These are phyloP conservation scores for Hemicentrotus pulcherrimus DNA, from an alignment of 35 echinoderm and acorn worm genomes.

Conservation along the genomic window DNA sequence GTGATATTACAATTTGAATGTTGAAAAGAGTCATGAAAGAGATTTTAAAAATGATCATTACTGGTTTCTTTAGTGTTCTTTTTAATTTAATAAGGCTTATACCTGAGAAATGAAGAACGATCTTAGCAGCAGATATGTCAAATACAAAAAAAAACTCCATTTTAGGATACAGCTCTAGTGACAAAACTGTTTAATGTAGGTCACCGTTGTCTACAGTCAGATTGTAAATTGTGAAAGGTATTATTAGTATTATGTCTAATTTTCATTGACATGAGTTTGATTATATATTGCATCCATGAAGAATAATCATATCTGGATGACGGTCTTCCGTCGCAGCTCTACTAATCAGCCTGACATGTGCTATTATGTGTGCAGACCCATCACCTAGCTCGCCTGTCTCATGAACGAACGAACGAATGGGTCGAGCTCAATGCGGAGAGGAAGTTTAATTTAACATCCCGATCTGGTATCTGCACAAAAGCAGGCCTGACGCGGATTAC, in stretches of 20 bases:
- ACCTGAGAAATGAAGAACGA: not conserved
- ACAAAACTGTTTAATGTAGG: not conserved
- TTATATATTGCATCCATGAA: not conserved
- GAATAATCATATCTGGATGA: not conserved
- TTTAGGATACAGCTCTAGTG: not conserved
- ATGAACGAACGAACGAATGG: not conserved
- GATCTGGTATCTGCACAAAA: slow-evolving; percentile 22
- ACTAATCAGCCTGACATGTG: slow-evolving; percentile 33
- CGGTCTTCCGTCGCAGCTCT: not conserved
- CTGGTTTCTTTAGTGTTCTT: too few species aligned
- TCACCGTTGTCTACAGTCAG: not conserved
- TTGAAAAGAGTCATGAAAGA: too few species aligned
- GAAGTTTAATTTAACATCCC: slow-evolving; percentile 32
- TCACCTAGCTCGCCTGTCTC: not conserved
- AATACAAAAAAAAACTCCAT: not conserved
- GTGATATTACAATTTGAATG: too few species aligned
- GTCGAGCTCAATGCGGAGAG: not conserved
- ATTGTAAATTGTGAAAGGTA: not conserved
- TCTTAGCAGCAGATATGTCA: not conserved
- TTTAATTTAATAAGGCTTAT: too few species aligned
- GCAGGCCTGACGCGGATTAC: slow-evolving; percentile 10
- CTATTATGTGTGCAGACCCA: slow-evolving; percentile 7
- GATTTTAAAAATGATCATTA: too few species aligned
- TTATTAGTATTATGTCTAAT: slow-evolving; percentile 13
- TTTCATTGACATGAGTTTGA: not conserved